Conservation (phyloP, 2,888 invertebrate species). For the Acrobeloides nanus region DNA sequence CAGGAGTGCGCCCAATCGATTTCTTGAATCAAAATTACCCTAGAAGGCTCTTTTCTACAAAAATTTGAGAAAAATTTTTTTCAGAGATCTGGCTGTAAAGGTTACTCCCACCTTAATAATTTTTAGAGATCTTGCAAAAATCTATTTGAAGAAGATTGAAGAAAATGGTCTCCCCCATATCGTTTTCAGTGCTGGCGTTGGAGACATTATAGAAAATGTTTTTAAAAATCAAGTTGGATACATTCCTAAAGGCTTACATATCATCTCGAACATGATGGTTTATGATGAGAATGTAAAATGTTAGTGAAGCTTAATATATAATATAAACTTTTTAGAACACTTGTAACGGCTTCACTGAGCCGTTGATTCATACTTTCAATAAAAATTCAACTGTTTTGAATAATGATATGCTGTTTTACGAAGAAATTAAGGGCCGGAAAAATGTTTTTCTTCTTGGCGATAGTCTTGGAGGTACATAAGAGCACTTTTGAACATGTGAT, state of each 20-base stretch:
- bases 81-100: no score
- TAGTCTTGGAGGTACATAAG: slow-evolving; percentile 64
- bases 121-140: slow-evolving; percentile 32
- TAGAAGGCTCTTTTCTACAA: no score
- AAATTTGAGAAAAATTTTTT: no score
- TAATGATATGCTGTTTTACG: slow-evolving; percentile 67
- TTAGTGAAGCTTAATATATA: no score
- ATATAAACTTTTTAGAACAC: slow-evolving; percentile 53
- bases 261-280: slow-evolving; percentile 52
- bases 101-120: no score
- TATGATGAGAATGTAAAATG: slow-evolving; percentile 35
- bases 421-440: slow-evolving; percentile 62
- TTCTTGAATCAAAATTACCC: no score
- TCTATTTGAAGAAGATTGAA: slow-evolving; percentile 20
- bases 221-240: slow-evolving; percentile 63
- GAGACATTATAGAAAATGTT: slow-evolving; percentile 70
- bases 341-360: slow-evolving; percentile 64
- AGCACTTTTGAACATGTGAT: background rate
- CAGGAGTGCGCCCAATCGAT: no score
- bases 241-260: slow-evolving; percentile 39
- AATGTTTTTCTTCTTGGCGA: slow-evolving; percentile 88
- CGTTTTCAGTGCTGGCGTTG: slow-evolving; percentile 81
- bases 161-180: slow-evolving; percentile 67
- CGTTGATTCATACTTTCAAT: slow-evolving; percentile 82
- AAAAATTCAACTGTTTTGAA: slow-evolving; percentile 77